phyloP scores from a whole-genome alignment of 1,140 invertebrate genomes.

The Manduca sexta region DNA sequence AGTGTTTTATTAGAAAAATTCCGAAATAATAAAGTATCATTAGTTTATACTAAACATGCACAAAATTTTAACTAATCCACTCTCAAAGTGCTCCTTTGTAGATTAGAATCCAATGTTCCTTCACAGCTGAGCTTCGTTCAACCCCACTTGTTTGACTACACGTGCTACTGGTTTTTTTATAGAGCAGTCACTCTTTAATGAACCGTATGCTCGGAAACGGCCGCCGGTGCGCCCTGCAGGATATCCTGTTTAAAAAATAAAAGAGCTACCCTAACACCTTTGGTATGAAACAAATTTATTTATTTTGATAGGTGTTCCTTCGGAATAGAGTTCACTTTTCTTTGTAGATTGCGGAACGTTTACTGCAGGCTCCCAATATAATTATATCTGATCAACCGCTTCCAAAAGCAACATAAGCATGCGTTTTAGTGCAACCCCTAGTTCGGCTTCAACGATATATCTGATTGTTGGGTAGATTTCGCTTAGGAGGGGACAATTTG shows the following conservation, averaged over 20 bases:
- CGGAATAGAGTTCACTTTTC: background rate
- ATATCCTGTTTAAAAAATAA: constrained; percentile 72
- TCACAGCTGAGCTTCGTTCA: constrained; percentile 10
- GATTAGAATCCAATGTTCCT: background rate
- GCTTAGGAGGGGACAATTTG: too few relatives aligned
- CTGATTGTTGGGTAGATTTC: too few relatives aligned
- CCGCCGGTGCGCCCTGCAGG: constrained; percentile 44
- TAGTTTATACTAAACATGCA: too few relatives aligned
- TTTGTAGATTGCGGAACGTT: background rate
- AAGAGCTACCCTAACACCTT: constrained; percentile 64
- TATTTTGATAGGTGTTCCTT: background rate
- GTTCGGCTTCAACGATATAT: too few relatives aligned
- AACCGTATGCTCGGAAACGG: constrained; percentile 60
- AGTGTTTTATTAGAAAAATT: too few relatives aligned
- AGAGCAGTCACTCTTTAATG: constrained; percentile 42
- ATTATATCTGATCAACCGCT: background rate
- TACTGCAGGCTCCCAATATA: background rate
- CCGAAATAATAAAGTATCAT: too few relatives aligned
- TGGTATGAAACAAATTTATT: constrained; percentile 1
- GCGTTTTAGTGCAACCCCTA: background rate
- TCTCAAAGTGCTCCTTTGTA: background rate
- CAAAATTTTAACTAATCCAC: background rate
- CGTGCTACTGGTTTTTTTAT: constrained; percentile 49
- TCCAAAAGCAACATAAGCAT: background rate
- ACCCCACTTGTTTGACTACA: constrained; percentile 38